Percentiles rank a stretch among this genome's conserved stretches.
phyloP scores from a whole-genome alignment of 2,888 invertebrate species.

The Aleiodes leptofemur region DNA sequence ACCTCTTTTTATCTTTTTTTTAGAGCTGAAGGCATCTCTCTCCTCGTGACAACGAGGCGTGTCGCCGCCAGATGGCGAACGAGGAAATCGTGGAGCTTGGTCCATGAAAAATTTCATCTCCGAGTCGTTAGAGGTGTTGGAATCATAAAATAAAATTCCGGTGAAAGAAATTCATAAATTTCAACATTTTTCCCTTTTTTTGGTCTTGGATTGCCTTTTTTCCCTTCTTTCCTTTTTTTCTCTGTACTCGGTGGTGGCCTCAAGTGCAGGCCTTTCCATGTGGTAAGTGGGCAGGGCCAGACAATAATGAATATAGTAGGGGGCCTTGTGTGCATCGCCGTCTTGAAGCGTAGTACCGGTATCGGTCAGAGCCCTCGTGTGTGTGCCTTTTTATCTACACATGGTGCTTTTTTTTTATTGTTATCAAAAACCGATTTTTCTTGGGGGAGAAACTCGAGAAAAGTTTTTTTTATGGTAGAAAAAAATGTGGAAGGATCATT shows the following conservation, averaged over 20 bases:
- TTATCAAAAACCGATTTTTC: constrained; percentile 17
- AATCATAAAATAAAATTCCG: no score
- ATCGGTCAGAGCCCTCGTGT: constrained; percentile 37
- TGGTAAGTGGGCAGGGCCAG: constrained; percentile 7
- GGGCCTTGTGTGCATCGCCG: constrained; percentile 38
- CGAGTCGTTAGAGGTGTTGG: no score
- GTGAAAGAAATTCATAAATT: no score
- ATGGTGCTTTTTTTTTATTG: constrained; percentile 32
- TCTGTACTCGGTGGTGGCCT: constrained; percentile 12
- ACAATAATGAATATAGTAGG: constrained; percentile 32
- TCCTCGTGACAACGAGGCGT: constrained; percentile 37
- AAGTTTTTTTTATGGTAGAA: neutral
- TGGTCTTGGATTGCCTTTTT: constrained; percentile 2
- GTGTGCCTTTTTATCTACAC: constrained; percentile 17
- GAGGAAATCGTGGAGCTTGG: no score
- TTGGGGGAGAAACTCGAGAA: neutral
- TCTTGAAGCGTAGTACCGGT: constrained; percentile 43
- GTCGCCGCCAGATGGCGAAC: neutral
- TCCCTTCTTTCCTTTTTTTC: neutral
- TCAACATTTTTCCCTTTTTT: neutral
- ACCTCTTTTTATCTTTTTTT: constrained; percentile 24
- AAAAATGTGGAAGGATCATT: neutral
- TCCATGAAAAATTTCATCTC: neutral
- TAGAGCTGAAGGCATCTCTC: constrained; percentile 37
- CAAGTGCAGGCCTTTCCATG: constrained; percentile 29